Base-by-base conservation (phyloP, 2,797 vertebrate genomes). In the Aselliscus stoliczkanus region DNA sequence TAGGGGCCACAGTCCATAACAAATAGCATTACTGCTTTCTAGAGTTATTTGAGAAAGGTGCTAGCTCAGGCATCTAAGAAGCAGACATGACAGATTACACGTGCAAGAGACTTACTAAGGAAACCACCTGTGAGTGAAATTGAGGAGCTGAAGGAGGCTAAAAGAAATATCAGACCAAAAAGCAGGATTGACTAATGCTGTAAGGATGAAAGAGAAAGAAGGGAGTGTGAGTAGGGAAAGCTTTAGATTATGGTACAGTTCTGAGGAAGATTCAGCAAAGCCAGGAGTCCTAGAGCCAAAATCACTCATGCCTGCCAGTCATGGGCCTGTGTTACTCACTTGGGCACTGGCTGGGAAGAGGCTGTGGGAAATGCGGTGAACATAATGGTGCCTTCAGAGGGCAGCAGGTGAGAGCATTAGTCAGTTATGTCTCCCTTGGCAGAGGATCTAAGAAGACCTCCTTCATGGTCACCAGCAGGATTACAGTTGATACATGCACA, bases 281-380 rank as follows among this genome's bases (percentile, higher is more conserved):
- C 31, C 65, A 18, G 0, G 34, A 44, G 12, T 79, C 20, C n/a
- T 85, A 31, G 17, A 67, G 50, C 14, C 93, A 27, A 65, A 58
- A 44, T 27, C 12, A 64, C 13, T 42, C 21, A n/a, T 20, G n/a
- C 58, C 42, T 56, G 37, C 15, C 4, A 10, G 9, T 21, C 47
- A 44, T 0, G 7, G 76, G n/a, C 3, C 15, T 7, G n/a, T 0
- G 0, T 37, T 20, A 56, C 12, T 25, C 0, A 2, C 62, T 27
- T 1, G 1, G 21, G 23, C 65, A 80, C 18, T 69, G 50, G 5
- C 2, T 44, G 67, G 54, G 60, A 52, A 52, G 52, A 77, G 72
- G 17, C 60, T 44, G 42, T 27, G 6, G 27, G 31, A 47, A 15
- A 29, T 7, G 5, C 11, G 31, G 25, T 29, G 21, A 31, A 44